phyloP scores from a whole-genome alignment of 2,113 vertebrate genomes.

The Melospiza georgiana region DNA sequence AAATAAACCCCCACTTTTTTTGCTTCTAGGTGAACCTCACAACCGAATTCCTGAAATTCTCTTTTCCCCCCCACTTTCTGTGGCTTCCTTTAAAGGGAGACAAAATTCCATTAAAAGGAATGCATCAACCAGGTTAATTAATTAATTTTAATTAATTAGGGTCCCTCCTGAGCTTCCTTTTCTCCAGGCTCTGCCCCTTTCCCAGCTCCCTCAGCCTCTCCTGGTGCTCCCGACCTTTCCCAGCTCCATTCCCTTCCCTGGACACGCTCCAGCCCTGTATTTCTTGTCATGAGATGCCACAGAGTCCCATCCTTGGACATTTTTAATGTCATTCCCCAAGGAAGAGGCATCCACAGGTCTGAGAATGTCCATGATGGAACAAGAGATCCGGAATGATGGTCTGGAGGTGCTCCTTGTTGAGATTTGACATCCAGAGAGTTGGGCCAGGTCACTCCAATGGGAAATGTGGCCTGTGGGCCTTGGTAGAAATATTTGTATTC shows the following conservation, averaged over 20 bases:
- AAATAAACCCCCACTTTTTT: background rate
- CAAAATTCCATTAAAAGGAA: background rate
- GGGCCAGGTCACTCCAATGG: accelerated
- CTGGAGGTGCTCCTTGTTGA: background rate
- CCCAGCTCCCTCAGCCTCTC: background rate
- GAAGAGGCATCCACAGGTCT: background rate
- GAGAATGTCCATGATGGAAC: background rate
- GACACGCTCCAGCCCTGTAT: accelerated
- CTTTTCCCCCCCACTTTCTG: accelerated
- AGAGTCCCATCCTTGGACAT: too few species aligned
- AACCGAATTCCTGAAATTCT: background rate
- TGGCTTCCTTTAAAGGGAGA: background rate
- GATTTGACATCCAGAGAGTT: background rate
- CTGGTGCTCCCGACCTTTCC: background rate
- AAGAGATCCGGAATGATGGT: accelerated
- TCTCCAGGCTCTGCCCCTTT: background rate
- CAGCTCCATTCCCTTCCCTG: accelerated
- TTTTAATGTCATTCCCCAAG: background rate
- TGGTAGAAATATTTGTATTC: background rate
- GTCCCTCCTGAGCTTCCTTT: background rate
- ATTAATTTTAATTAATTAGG: background rate
- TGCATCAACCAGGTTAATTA: background rate
- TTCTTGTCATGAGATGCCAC: too few species aligned
- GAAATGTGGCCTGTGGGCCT: background rate
- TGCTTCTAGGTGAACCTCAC: background rate